phyloP scores from a whole-genome alignment of 2,113 vertebrate species.

The Myotis yumanensis region DNA sequence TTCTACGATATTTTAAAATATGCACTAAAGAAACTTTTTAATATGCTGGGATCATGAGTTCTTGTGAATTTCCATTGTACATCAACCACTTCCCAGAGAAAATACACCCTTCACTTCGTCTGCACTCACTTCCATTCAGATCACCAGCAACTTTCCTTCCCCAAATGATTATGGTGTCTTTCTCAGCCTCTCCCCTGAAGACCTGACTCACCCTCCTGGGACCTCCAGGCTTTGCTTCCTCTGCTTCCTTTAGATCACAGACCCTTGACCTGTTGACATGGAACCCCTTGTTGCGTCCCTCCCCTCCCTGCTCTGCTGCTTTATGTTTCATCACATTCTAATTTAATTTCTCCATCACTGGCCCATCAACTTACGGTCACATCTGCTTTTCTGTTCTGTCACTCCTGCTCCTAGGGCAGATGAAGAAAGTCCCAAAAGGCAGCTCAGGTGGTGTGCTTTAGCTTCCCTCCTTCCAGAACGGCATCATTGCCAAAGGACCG shows the following conservation, averaged over 20 bases:
- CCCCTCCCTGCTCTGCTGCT: neutral
- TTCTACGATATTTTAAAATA: slow-evolving; percentile 19
- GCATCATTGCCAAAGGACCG: neutral
- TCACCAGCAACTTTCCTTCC: neutral
- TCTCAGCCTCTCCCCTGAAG: neutral
- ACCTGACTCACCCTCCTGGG: neutral
- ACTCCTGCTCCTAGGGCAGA: neutral
- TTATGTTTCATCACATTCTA: neutral
- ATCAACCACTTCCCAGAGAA: neutral
- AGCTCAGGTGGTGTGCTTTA: neutral
- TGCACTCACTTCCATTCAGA: rapidly evolving
- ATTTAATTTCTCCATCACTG: neutral
- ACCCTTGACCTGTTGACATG: neutral
- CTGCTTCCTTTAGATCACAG: neutral
- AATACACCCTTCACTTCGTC: rapidly evolving
- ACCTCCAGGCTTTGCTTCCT: neutral
- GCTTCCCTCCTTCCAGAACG: neutral
- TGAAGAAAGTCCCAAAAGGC: neutral
- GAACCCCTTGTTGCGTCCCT: neutral
- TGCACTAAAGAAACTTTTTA: neutral
- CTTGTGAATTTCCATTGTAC: neutral
- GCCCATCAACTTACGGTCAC: neutral
- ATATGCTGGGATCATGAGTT: neutral
- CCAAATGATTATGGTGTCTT: too few relatives aligned
- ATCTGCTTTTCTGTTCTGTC: neutral